Percentiles rank a stretch among this genome's conserved stretches.
Evolutionary conservation across 2,797 vertebrate species (phyloP).

Genomic region (Tapirus indicus): DNA sequence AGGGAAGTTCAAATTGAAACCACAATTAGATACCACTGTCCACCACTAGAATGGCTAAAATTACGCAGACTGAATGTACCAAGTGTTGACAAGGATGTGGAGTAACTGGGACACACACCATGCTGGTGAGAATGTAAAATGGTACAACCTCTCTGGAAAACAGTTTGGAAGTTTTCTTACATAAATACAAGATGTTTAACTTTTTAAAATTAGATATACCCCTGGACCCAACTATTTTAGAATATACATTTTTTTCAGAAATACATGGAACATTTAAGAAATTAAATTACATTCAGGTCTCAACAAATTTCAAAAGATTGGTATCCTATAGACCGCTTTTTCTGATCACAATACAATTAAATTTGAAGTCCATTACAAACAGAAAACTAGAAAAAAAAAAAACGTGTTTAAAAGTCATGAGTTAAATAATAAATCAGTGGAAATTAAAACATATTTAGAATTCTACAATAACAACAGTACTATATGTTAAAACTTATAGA

Average conservation of each 20-base stretch:
- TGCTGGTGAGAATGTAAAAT: neutral
- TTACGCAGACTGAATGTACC: neutral
- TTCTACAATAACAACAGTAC: neutral
- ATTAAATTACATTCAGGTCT: neutral
- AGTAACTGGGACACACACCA: neutral
- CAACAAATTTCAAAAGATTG: neutral
- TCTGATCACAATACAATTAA: neutral
- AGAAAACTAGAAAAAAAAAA: neutral
- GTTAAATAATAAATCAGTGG: neutral
- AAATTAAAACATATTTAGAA: neutral
- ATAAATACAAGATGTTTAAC: neutral
- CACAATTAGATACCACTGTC: neutral
- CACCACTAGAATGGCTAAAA: neutral
- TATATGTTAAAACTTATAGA: neutral
- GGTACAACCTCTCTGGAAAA: neutral
- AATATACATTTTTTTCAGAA: neutral
- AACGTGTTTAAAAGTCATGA: neutral
- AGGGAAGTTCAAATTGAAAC: neutral
- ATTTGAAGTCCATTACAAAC: slow-evolving; percentile 29
- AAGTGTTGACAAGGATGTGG: neutral
- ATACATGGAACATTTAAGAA: neutral
- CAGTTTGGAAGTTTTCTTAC: neutral
- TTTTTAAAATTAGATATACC: neutral
- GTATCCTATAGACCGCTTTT: neutral
- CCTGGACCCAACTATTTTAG: neutral